Percentiles rank a stretch among this genome's conserved stretches.
These are phyloP conservation scores for Caprella mutica DNA, from an alignment of 2,888 invertebrate genomes.

Conservation along the genomic window DNA sequence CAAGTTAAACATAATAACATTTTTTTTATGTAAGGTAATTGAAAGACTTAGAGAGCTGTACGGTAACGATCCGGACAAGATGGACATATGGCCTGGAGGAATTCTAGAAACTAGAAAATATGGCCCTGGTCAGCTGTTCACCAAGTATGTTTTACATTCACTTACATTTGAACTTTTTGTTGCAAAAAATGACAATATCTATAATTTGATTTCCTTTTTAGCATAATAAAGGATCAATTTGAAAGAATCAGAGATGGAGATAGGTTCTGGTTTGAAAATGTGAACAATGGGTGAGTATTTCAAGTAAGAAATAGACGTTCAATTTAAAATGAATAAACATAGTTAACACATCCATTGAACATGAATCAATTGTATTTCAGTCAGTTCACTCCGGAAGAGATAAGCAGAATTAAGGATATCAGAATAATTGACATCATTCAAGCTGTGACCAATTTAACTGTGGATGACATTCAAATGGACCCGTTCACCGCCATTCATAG, in stretches of 20 bases:
- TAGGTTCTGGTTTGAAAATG: conserved; percentile 51
- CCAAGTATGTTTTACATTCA: conserved; percentile 23
- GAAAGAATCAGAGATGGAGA: conserved; percentile 48
- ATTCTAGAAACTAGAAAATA: conserved; percentile 45
- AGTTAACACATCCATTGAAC: no score
- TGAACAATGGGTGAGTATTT: conserved; percentile 36
- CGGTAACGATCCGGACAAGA: conserved; percentile 41
- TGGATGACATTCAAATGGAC: conserved; percentile 44
- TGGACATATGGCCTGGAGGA: conserved; percentile 50
- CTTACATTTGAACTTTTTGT: neutral
- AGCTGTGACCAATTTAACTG: conserved; percentile 44
- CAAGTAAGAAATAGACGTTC: no score
- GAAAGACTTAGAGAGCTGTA: conserved; percentile 39
- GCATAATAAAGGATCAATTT: conserved; percentile 49
- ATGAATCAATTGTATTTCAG: conserved; percentile 40
- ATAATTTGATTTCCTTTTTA: conserved; percentile 6
- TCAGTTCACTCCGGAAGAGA: conserved; percentile 44
- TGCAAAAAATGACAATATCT: no score
- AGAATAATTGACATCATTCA: conserved; percentile 46
- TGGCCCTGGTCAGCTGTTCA: conserved; percentile 47
- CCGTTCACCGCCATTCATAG: conserved; percentile 43
- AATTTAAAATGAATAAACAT: no score
- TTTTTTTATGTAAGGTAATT: conserved; percentile 32
- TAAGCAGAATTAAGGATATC: conserved; percentile 42
- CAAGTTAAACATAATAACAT: neutral